A percentile compares a stretch with the other conserved stretches of the same genome.
These are phyloP conservation scores for Epicampocera succincta DNA, from an alignment of 2,888 invertebrate genomes.

Conservation along the genomic window DNA sequence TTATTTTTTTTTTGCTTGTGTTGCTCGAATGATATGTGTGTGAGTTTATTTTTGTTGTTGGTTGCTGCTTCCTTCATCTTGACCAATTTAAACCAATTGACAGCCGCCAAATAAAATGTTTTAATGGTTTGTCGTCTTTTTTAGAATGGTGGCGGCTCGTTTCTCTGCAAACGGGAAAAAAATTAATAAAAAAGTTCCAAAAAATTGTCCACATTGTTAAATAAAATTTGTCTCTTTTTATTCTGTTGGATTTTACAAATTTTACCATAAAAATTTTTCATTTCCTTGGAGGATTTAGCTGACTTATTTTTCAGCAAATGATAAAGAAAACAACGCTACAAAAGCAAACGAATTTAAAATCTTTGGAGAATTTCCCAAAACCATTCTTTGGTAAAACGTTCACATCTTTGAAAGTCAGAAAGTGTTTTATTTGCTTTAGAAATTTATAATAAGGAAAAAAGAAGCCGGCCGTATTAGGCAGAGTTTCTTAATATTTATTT, in stretches of 20 bases:
- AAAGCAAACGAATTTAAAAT: neutral
- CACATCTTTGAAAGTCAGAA: constrained; percentile 15
- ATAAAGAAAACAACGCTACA: constrained; percentile 4
- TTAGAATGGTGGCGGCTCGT: constrained; percentile 61
- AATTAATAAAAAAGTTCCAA: constrained; percentile 17
- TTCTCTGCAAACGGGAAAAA: constrained; percentile 14
- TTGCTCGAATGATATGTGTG: constrained; percentile 78
- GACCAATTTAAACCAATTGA: constrained; percentile 70
- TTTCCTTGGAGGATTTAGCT: constrained; percentile 39
- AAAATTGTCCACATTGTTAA: constrained; percentile 64
- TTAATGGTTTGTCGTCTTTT: constrained; percentile 65
- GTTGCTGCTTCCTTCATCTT: constrained; percentile 49
- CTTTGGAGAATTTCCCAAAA: constrained; percentile 45
- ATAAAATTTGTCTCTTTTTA: constrained; percentile 65
- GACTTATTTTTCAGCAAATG: neutral
- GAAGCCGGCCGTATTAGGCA: no score
- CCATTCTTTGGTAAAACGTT: constrained; percentile 4
- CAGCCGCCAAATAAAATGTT: constrained; percentile 69
- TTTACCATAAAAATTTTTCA: constrained; percentile 47
- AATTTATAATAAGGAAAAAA: neutral
- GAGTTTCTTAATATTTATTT: no score
- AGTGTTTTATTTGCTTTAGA: neutral
- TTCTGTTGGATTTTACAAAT: constrained; percentile 42
- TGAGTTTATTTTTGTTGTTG: constrained; percentile 71
- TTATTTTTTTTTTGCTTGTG: constrained; percentile 26